Conservation (phyloP, 2,888 invertebrate genomes). For the Cephus rjabovi region DNA sequence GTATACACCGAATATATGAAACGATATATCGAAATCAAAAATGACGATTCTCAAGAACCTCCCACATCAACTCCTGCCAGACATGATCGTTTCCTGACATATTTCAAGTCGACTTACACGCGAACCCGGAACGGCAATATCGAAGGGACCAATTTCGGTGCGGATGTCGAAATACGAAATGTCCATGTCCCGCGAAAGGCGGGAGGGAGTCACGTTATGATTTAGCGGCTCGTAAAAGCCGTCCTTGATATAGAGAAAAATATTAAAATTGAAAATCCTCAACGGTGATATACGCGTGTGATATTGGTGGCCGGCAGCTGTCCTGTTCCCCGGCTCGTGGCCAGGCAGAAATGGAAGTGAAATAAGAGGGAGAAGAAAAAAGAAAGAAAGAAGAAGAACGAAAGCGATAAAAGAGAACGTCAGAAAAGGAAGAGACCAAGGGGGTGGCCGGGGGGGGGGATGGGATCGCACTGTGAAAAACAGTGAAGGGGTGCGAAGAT, state of each 20-base stretch:
- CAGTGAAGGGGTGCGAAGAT: slow-evolving; percentile 35
- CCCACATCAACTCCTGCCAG: neutral
- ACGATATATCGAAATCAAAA: neutral
- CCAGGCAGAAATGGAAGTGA: slow-evolving; percentile 28
- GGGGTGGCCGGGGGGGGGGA: slow-evolving; percentile 16
- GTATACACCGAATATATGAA: neutral
- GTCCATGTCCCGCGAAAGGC: slow-evolving; percentile 26
- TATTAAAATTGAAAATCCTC: slow-evolving; percentile 66
- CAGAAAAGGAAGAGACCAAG: neutral
- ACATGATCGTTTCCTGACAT: neutral
- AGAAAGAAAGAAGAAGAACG: slow-evolving; percentile 23
- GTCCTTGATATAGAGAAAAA: slow-evolving; percentile 51
- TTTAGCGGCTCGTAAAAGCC: slow-evolving; percentile 60
- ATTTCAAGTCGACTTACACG: neutral
- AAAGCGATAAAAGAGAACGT: neutral
- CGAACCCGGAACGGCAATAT: slow-evolving; percentile 16
- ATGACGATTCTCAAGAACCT: neutral
- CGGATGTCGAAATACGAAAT: slow-evolving; percentile 51
- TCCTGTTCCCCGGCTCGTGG: slow-evolving; percentile 42
- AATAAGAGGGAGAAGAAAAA: slow-evolving; percentile 17
- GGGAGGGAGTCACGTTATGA: slow-evolving; percentile 44
- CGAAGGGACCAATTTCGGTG: slow-evolving; percentile 24
- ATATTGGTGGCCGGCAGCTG: slow-evolving; percentile 66
- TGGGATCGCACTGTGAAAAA: neutral
- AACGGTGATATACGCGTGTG: slow-evolving; percentile 58